Percentiles rank a stretch among this genome's conserved stretches.
Conservation (phyloP, 2,797 vertebrate species). For the Avahi laniger region DNA sequence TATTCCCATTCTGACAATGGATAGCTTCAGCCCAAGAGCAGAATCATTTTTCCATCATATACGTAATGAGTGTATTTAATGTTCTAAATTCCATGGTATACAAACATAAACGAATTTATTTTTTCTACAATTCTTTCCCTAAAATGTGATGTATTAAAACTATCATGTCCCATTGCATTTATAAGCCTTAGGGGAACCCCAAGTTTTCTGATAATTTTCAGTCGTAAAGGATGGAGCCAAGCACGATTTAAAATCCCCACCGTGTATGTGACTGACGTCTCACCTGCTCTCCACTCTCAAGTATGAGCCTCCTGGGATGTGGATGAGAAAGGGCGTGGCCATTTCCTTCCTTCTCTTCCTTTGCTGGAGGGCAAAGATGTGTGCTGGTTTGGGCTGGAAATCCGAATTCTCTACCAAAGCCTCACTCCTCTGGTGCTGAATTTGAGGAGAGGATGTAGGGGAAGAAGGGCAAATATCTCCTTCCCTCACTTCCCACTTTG, state of each 20-base stretch:
- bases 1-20: neutral
- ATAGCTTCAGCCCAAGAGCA: neutral
- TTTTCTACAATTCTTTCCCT: neutral
- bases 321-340: accelerated
- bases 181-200: neutral
- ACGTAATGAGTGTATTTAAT: neutral
- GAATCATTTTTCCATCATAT: too few species aligned
- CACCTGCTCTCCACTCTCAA: neutral
- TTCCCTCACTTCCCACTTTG: neutral
- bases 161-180: neutral
- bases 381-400: too few species aligned
- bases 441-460: neutral
- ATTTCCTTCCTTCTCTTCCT: neutral
- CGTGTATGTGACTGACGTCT: neutral
- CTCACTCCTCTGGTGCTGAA: neutral
- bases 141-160: neutral
- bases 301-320: accelerated
- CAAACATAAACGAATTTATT: neutral
- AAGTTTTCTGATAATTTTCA: neutral
- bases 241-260: neutral
- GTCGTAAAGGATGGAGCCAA: neutral
- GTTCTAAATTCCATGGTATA: neutral
- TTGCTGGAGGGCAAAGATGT: neutral
- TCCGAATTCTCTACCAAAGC: accelerated
- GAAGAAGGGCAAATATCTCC: neutral